Evolutionary conservation across 1,140 invertebrate species (phyloP), one percentile per base, ranked within the genome.

Genomic region (Sitophilus oryzae): DNA sequence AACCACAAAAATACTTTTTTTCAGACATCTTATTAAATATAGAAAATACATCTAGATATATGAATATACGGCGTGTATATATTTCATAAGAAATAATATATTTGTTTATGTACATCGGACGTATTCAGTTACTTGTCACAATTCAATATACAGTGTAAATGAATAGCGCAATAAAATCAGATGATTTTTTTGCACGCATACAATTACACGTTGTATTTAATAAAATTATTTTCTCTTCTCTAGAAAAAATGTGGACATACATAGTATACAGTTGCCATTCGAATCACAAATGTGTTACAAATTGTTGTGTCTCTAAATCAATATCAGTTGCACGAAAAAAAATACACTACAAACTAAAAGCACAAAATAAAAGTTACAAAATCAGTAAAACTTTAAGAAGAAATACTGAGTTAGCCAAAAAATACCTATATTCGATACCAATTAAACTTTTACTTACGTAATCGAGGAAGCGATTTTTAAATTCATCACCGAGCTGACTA

Each of bases 111-210:
- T 46, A 46, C 22, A 25, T 30, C 44, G 44, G 44, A 46, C 44
- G 44, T 22, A 46, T 34, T 34, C 19, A 46, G 44, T 46, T 46
- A 25, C 44, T 30, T 30, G 20, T 34, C 40, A 42, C 40, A 42
- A 19, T 18, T 42, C 19, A n/a, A 19, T 18, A 18, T 42, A 18
- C n/a, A n/a, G n/a, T 5, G 10, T 42, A 19, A n/a, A 21, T 42
- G 2, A 4, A 38, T 38, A n/a, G n/a, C n/a, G n/a, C n/a, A n/a
- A n/a, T n/a, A n/a, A n/a, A n/a, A n/a, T n/a, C n/a, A n/a, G n/a
- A n/a, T n/a, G n/a, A n/a, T n/a, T n/a, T n/a, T n/a, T n/a, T n/a
- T n/a, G n/a, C n/a, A n/a, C n/a, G n/a, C n/a, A n/a, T n/a, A n/a
- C n/a, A n/a, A n/a, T n/a, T n/a, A n/a, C n/a, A n/a, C n/a, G n/a